A percentile compares a stretch with the other conserved stretches of the same genome.
phyloP scores from a whole-genome alignment of 2,113 vertebrate genomes.

The Elanoides forficatus region DNA sequence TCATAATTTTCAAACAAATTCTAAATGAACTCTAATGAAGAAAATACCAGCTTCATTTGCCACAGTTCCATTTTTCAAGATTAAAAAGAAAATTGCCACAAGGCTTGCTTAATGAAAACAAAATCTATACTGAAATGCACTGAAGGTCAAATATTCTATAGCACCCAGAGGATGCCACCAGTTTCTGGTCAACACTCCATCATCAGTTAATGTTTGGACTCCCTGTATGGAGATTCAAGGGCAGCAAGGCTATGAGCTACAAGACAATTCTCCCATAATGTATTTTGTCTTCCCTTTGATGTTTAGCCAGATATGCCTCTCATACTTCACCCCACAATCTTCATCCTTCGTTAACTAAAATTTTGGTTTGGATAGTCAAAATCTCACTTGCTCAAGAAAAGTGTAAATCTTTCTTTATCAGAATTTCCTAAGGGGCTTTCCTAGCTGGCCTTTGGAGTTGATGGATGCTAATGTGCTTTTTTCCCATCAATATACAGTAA shows the following conservation, averaged over 20 bases:
- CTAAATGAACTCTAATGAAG: background rate
- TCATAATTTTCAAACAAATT: constrained; percentile 8
- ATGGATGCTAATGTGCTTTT: constrained; percentile 53
- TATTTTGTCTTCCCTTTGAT: background rate
- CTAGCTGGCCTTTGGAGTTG: background rate
- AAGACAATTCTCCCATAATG: background rate
- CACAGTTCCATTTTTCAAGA: constrained; percentile 4
- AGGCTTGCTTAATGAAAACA: background rate
- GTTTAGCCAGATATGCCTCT: background rate
- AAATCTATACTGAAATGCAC: background rate
- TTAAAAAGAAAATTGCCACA: background rate
- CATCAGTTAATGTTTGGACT: background rate
- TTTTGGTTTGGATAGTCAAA: background rate
- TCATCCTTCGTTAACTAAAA: background rate
- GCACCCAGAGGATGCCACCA: background rate
- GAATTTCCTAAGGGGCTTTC: background rate
- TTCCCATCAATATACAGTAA: constrained; percentile 25
- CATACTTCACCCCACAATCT: background rate
- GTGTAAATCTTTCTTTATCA: constrained; percentile 56
- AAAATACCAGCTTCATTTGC: constrained; percentile 2
- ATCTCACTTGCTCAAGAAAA: constrained; percentile 40
- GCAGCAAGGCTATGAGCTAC: background rate
- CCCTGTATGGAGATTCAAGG: background rate
- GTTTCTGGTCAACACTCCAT: background rate
- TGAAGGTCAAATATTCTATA: background rate